A percentile compares a stretch with the other conserved stretches of the same genome.
Evolutionary conservation across 2,113 vertebrate genomes (phyloP).

Genomic region (Misgurnus anguillicaudatus): DNA sequence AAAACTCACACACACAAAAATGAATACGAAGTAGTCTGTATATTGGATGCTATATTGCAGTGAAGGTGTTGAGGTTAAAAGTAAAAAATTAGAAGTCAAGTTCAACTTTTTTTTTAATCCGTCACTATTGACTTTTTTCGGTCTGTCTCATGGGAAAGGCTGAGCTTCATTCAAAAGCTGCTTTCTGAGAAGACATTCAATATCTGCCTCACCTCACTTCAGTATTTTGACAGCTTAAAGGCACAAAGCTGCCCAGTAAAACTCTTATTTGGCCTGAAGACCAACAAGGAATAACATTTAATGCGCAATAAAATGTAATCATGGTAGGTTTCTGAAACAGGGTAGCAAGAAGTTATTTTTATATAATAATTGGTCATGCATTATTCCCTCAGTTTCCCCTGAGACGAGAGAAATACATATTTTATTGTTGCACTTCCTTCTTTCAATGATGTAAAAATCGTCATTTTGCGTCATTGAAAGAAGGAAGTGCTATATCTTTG

Average conservation of each 20-base stretch:
- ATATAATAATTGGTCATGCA: no score
- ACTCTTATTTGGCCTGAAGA: not conserved
- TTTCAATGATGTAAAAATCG: no score
- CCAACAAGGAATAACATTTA: not conserved
- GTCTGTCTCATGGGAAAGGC: not conserved
- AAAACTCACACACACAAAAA: conserved; percentile 9
- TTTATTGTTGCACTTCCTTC: no score
- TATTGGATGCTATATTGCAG: not conserved
- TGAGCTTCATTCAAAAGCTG: conserved; percentile 2
- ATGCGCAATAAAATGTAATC: not conserved
- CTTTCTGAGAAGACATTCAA: not conserved
- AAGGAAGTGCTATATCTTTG: no score
- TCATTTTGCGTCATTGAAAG: no score
- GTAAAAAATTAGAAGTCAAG: not conserved
- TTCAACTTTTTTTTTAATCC: not conserved
- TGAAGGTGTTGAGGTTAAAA: not conserved
- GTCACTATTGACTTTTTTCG: not conserved
- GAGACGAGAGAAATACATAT: no score
- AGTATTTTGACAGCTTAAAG: conserved; percentile 24
- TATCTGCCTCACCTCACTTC: conserved; percentile 29
- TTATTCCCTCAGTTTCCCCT: no score
- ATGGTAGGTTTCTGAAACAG: not conserved
- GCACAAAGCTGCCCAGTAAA: not conserved
- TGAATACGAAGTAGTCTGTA: not conserved
- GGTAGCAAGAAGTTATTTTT: not conserved